Evolutionary conservation across 2,113 vertebrate genomes (phyloP).

Genomic region (Epinephelus fuscoguttatus): DNA sequence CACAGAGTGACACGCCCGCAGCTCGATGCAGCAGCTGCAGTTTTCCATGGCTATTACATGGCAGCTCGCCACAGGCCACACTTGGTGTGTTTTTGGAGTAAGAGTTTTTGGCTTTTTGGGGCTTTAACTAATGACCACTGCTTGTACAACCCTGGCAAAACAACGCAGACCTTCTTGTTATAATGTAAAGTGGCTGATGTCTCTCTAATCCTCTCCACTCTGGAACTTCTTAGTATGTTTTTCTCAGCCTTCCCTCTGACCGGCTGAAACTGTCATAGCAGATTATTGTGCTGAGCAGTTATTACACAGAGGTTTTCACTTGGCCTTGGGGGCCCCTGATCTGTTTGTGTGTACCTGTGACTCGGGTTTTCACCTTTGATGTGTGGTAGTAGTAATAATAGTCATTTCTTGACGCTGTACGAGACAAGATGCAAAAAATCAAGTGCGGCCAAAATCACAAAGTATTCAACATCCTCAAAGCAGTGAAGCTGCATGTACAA

Average conservation of each 20-base stretch:
- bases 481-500: not conserved
- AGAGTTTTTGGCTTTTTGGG: not conserved
- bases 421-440: not conserved
- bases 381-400: not conserved
- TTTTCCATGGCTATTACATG: no score
- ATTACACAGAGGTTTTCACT: slow-evolving; percentile 23
- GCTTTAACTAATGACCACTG: not conserved
- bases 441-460: not conserved
- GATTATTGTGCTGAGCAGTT: slow-evolving; percentile 37
- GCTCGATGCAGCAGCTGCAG: no score
- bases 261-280: slow-evolving; percentile 34
- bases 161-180: not conserved
- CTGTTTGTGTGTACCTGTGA: not conserved
- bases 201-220: slow-evolving; percentile 45
- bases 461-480: not conserved
- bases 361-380: not conserved
- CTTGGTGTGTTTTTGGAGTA: no score
- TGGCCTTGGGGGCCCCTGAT: slow-evolving; percentile 7
- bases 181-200: not conserved
- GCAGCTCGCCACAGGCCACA: no score
- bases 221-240: not conserved
- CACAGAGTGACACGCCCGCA: no score
- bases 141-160: not conserved
- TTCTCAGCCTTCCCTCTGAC: slow-evolving; percentile 8
- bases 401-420: no score